Evolutionary conservation across 2,888 invertebrate species (phyloP).

Genomic region (Leptinotarsa tumamoca): DNA sequence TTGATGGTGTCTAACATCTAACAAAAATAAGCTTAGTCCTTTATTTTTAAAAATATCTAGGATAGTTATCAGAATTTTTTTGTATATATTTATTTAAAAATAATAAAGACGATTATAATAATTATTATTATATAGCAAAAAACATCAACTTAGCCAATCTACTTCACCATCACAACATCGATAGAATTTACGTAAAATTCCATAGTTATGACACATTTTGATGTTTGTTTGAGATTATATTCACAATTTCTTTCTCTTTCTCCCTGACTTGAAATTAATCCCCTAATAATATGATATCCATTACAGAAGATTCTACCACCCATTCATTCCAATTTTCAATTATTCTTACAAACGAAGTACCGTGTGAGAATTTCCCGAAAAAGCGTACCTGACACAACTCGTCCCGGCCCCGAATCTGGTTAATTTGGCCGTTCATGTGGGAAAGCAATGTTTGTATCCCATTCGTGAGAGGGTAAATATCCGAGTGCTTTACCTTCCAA

Average conservation of each 20-base stretch:
- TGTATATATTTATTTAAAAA: too few relatives aligned
- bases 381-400: conserved; percentile 11
- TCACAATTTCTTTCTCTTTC: background rate
- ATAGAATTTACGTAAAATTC: too few relatives aligned
- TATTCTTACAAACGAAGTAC: background rate
- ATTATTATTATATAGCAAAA: too few relatives aligned
- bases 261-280: background rate
- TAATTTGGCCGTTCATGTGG: conserved; percentile 34
- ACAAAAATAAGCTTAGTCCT: too few relatives aligned
- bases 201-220: too few relatives aligned
- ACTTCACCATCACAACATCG: too few relatives aligned
- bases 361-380: conserved; percentile 15
- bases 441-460: conserved; percentile 53
- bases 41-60: too few relatives aligned
- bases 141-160: too few relatives aligned
- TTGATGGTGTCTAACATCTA: too few relatives aligned
- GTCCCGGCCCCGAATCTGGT: conserved; percentile 28
- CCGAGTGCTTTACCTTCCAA: conserved; percentile 51
- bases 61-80: too few relatives aligned
- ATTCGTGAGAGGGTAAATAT: conserved; percentile 57
- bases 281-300: background rate
- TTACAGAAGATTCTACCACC: background rate
- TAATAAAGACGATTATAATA: too few relatives aligned
- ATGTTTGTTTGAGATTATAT: background rate
- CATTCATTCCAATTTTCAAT: background rate